A percentile compares a stretch with the other conserved stretches of the same genome.
Evolutionary conservation across 2,113 vertebrate species (phyloP).

Genomic region (Willisornis vidua): DNA sequence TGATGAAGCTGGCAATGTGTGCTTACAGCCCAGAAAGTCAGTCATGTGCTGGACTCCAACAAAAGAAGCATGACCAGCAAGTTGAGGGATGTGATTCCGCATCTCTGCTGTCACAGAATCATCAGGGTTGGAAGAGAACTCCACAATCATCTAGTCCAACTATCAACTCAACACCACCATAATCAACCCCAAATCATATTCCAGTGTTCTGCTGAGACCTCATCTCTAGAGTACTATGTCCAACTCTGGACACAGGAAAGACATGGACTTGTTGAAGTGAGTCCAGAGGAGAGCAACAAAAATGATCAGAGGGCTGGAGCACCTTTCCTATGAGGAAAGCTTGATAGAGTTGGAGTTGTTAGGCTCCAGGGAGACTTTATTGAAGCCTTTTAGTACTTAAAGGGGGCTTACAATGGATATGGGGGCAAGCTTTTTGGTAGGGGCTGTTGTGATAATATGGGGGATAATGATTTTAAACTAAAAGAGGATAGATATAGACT

Average conservation of each 20-base stretch:
- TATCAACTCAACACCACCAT: not conserved
- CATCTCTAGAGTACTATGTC: not conserved
- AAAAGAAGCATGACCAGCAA: not conserved
- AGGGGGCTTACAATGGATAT: not conserved
- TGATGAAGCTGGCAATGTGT: not conserved
- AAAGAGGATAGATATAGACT: not conserved
- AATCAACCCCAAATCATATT: not conserved
- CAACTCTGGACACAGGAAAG: not conserved
- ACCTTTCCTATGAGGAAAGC: not conserved
- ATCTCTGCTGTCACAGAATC: not conserved
- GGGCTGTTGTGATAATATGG: not conserved
- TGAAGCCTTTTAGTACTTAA: not conserved
- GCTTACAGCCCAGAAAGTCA: not conserved
- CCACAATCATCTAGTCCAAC: not conserved
- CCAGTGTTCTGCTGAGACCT: not conserved
- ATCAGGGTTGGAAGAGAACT: not conserved
- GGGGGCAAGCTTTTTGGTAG: not conserved
- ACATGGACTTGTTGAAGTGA: not conserved
- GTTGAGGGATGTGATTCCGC: not conserved
- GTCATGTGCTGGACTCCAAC: not conserved
- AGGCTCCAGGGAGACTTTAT: not conserved
- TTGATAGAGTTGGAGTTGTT: not conserved
- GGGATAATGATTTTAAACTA: not conserved
- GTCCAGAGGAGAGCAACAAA: not conserved
- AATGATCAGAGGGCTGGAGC: not conserved